Percentiles rank a stretch among this genome's conserved stretches.
Evolutionary conservation across 1,140 invertebrate genomes (phyloP).

Genomic region (Globodera ellingtonae): DNA sequence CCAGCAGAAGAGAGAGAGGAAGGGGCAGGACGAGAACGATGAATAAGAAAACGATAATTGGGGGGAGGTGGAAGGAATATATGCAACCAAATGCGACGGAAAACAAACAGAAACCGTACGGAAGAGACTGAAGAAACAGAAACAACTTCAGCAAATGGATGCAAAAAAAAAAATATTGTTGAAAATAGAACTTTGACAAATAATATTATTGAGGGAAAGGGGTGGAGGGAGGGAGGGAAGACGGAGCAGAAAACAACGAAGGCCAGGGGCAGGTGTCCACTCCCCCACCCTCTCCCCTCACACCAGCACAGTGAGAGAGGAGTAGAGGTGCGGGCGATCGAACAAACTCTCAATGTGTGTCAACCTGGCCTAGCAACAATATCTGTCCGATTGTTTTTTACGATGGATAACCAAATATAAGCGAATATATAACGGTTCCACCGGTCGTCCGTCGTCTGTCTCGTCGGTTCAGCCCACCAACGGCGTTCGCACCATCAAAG

Average conservation of each 20-base stretch:
- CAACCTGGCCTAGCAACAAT: conserved; percentile 1
- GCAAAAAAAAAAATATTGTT: too few species aligned
- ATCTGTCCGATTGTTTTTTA: not conserved
- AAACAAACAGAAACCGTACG: too few species aligned
- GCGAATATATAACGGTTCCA: not conserved
- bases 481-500: conserved; percentile 30
- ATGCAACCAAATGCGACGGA: too few species aligned
- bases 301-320: too few species aligned
- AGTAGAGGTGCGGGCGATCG: too few species aligned
- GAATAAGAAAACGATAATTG: too few species aligned
- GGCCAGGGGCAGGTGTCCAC: not conserved
- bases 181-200: not conserved
- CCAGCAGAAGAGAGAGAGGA: not conserved
- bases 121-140: too few species aligned
- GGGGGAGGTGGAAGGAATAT: too few species aligned
- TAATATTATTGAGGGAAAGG: not conserved
- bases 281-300: not conserved
- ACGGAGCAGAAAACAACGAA: not conserved
- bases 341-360: too few species aligned
- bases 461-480: not conserved
- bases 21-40: too few species aligned
- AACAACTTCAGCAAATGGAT: too few species aligned
- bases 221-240: not conserved
- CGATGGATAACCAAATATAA: not conserved
- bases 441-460: not conserved